Percentiles rank a stretch among this genome's conserved stretches.
These are phyloP conservation scores for Phyto melanocephala DNA, from an alignment of 2,888 invertebrate genomes.

Conservation along the genomic window DNA sequence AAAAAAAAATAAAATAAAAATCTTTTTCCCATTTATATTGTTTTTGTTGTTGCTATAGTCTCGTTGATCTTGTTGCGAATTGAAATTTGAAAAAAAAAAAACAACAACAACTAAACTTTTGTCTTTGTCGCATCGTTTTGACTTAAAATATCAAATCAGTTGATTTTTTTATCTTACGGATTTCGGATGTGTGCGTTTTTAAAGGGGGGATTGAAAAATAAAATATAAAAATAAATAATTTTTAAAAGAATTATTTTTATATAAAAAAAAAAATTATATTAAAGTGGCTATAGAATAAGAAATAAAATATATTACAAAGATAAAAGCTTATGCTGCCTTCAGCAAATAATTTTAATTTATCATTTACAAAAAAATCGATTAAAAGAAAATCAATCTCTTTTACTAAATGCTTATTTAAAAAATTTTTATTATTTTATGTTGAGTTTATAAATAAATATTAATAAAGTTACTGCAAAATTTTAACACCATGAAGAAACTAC, in stretches of 20 bases:
- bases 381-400: no score
- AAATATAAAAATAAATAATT: neutral
- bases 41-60: constrained; percentile 41
- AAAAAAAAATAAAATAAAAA: neutral
- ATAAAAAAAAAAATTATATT: neutral
- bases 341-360: no score
- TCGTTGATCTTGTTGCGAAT: constrained; percentile 55
- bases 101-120: constrained; percentile 45
- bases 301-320: neutral
- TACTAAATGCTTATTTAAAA: no score
- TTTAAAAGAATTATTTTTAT: neutral
- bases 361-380: no score
- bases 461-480: neutral
- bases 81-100: constrained; percentile 40
- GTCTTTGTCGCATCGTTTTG: constrained; percentile 64
- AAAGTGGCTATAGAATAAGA: neutral
- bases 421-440: no score
- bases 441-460: no score
- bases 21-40: neutral
- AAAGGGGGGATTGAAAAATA: neutral
- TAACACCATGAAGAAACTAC: constrained; percentile 64
- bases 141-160: constrained; percentile 69
- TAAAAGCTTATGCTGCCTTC: no score
- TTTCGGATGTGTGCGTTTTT: constrained; percentile 69
- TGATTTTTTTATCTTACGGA: constrained; percentile 71